Evolutionary conservation across 2,113 vertebrate species (phyloP).

Genomic region (Nibea coibor): DNA sequence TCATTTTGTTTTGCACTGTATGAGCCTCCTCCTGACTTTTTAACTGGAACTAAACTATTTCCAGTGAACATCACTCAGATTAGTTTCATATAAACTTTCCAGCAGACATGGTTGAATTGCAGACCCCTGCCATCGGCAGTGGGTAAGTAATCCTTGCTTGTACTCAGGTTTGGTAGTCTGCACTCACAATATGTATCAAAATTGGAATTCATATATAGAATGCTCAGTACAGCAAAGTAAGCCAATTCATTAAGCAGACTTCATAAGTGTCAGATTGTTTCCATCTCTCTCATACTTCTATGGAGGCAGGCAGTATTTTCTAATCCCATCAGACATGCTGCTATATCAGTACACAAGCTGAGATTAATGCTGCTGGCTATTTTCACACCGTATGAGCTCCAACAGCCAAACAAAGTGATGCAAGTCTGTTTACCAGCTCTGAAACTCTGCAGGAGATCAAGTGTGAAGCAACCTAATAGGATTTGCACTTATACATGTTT

Average conservation of each 20-base stretch:
- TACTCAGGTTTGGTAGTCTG: background rate
- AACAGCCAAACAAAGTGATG: constrained; percentile 57
- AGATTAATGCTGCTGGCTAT: constrained; percentile 49
- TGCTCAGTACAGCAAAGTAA: background rate
- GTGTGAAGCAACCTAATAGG: constrained; percentile 44
- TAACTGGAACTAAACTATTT: background rate
- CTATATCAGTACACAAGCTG: constrained; percentile 25
- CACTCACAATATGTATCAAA: background rate
- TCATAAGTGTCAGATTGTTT: constrained; percentile 11
- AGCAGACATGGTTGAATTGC: background rate
- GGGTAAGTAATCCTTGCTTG: background rate
- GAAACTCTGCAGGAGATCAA: constrained; percentile 47
- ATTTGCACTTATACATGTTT: constrained; percentile 44
- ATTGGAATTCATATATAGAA: constrained; percentile 2
- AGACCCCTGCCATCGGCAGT: background rate
- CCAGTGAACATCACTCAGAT: background rate
- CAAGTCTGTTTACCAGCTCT: constrained; percentile 52
- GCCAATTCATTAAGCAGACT: constrained; percentile 4
- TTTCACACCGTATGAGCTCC: constrained; percentile 28
- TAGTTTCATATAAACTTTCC: constrained; percentile 2
- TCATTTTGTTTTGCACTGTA: background rate
- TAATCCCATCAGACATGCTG: constrained; percentile 37
- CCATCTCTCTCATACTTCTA: constrained; percentile 11
- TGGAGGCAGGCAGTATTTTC: background rate
- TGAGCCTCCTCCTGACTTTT: background rate